A percentile compares a stretch with the other conserved stretches of the same genome.
Evolutionary conservation across 2,797 vertebrate genomes (phyloP).

Genomic region (Glossophaga mutica): DNA sequence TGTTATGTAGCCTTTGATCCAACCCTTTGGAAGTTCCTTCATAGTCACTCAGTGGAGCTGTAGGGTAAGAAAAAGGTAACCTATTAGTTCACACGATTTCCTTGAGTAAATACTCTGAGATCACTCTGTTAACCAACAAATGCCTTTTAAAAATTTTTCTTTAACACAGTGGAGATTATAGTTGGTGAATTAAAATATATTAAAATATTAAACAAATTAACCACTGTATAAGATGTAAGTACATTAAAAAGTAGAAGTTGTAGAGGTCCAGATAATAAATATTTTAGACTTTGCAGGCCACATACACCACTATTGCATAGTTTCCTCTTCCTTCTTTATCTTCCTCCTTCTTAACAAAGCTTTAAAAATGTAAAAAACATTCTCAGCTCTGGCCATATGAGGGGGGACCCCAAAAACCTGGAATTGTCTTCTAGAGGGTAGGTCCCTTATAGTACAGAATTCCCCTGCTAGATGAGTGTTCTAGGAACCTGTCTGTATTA

Average conservation of each 20-base stretch:
- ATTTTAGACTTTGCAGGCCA: neutral
- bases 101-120: neutral
- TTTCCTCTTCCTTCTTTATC: neutral
- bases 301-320: neutral
- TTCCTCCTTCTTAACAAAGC: neutral
- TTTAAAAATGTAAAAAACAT: neutral
- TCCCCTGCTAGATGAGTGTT: neutral
- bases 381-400: neutral
- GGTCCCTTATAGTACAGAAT: neutral
- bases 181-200: neutral
- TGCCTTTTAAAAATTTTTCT: neutral
- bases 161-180: neutral
- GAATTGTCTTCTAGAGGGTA: neutral
- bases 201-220: neutral
- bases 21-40: neutral
- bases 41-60: neutral
- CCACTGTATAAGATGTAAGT: neutral
- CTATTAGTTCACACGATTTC: neutral
- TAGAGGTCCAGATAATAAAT: neutral
- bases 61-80: neutral
- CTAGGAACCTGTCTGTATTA: neutral
- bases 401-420: neutral
- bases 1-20: neutral
- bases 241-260: neutral
- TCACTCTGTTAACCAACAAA: neutral